phyloP scores from a whole-genome alignment of 2,888 invertebrate species.

The Sthenelais limicola region DNA sequence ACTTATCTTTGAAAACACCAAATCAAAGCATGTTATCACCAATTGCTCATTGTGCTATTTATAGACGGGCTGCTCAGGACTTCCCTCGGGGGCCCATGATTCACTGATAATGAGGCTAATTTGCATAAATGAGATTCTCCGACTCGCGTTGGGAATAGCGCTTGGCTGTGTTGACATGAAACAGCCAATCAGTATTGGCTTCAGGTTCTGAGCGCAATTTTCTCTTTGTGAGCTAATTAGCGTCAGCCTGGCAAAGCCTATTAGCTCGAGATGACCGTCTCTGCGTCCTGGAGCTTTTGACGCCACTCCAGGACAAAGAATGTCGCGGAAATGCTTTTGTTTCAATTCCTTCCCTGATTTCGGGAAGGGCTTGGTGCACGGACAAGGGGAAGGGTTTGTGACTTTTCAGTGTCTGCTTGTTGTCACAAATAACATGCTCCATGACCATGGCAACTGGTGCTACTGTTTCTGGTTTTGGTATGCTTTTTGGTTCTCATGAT shows the following conservation, averaged over 20 bases:
- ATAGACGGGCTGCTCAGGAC: conserved; percentile 21
- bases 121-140: conserved; percentile 39
- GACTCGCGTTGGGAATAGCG: conserved; percentile 23
- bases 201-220: conserved; percentile 9
- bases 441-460: no score
- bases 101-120: conserved; percentile 32
- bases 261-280: background rate
- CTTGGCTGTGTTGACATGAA: conserved; percentile 31
- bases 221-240: conserved; percentile 15
- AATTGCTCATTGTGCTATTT: conserved; percentile 34
- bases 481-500: no score
- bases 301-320: no score
- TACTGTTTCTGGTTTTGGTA: no score
- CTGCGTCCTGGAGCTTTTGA: no score
- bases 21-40: conserved; percentile 26
- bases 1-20: conserved; percentile 9
- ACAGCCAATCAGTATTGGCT: conserved; percentile 33
- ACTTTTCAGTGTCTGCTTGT: no score
- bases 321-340: no score
- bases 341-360: no score
- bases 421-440: no score
- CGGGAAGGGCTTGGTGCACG: no score
- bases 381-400: no score
- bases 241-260: background rate
- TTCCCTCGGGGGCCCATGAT: conserved; percentile 33